These are phyloP conservation scores for Fukomys damarensis DNA, from an alignment of 2,113 vertebrate species.

Conservation along the genomic window DNA sequence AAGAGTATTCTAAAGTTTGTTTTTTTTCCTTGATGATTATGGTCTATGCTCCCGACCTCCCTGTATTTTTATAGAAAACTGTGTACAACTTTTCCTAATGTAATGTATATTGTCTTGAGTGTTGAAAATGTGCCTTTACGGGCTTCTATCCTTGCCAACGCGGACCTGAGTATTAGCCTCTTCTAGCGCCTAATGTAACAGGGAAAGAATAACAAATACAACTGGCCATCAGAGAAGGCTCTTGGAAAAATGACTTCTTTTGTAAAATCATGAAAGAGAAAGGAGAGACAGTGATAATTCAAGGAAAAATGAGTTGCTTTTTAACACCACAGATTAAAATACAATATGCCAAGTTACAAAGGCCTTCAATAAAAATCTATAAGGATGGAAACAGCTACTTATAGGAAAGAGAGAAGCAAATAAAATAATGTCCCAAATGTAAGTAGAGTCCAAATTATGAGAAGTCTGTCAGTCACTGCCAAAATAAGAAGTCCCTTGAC, in stretches of 20 bases:
- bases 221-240: neutral
- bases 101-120: neutral
- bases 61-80: neutral
- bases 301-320: neutral
- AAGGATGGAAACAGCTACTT: neutral
- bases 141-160: neutral
- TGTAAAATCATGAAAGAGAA: neutral
- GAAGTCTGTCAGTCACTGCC: neutral
- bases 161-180: neutral
- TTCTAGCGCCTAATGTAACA: neutral
- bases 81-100: neutral
- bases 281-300: neutral
- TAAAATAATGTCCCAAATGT: neutral
- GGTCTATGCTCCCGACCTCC: neutral
- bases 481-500: neutral
- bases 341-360: neutral
- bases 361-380: neutral
- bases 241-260: neutral
- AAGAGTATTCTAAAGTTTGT: slow-evolving; percentile 17
- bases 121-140: neutral
- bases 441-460: neutral
- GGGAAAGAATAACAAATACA: neutral
- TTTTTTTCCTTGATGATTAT: neutral
- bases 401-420: neutral
- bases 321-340: neutral